Percentiles rank a stretch among this genome's conserved stretches.
Evolutionary conservation across 2,113 vertebrate genomes (phyloP).

Genomic region (Oostethus manadensis): DNA sequence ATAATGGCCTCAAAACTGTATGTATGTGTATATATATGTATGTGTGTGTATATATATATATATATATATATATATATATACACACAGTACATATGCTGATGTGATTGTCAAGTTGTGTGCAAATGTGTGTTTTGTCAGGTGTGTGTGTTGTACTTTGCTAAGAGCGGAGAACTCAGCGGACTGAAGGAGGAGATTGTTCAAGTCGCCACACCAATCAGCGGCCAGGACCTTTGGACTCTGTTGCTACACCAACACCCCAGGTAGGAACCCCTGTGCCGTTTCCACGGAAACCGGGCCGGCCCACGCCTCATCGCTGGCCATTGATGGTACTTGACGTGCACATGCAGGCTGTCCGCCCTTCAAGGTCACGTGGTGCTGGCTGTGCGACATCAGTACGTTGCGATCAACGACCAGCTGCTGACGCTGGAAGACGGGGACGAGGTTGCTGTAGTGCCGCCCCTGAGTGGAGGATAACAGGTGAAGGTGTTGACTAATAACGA

Average conservation of each 20-base stretch:
- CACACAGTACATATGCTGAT: no score
- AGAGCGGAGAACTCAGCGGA: constrained; percentile 85
- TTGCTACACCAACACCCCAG: constrained; percentile 80
- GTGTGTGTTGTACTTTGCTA: constrained; percentile 85
- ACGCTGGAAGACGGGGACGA: constrained; percentile 82
- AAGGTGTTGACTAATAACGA: neutral
- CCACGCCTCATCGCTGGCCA: neutral
- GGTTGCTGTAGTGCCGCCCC: constrained; percentile 90
- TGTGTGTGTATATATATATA: no score
- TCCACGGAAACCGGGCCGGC: neutral
- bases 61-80: no score
- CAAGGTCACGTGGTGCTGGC: constrained; percentile 83
- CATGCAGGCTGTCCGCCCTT: constrained; percentile 46
- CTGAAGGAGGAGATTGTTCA: constrained; percentile 73
- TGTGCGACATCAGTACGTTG: constrained; percentile 85
- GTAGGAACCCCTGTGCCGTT: constrained; percentile 58
- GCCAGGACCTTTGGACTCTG: constrained; percentile 80
- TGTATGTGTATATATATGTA: no score
- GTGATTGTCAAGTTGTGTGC: no score
- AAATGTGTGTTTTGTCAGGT: constrained; percentile 48
- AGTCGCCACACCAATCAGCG: constrained; percentile 74
- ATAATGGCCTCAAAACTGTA: no score
- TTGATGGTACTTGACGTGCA: neutral
- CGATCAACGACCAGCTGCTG: constrained; percentile 78
- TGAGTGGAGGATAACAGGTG: constrained; percentile 83